Percentiles rank a stretch among this genome's conserved stretches.
Evolutionary conservation across 2,113 vertebrate species (phyloP).

Genomic region (Paradoxurus hermaphroditus): DNA sequence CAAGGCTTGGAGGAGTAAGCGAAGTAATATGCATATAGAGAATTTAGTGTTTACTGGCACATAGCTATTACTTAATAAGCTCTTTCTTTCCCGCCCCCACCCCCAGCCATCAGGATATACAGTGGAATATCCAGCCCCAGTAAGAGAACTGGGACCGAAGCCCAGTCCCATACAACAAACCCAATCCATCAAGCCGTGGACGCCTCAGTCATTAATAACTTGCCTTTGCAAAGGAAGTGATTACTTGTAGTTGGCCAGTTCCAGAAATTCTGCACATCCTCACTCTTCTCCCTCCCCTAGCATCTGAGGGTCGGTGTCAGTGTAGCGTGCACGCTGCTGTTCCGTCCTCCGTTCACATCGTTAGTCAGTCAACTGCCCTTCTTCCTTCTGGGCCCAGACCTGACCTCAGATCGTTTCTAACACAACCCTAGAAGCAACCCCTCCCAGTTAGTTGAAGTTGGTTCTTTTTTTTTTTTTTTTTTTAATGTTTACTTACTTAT

Average conservation of each 20-base stretch:
- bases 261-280: not conserved
- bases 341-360: not conserved
- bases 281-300: not conserved
- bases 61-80: not conserved
- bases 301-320: not conserved
- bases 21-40: not conserved
- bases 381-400: not conserved
- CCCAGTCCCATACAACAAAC: not conserved
- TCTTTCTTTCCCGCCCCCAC: not conserved
- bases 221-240: not conserved
- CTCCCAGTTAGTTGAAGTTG: not conserved
- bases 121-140: not conserved
- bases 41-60: not conserved
- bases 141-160: not conserved
- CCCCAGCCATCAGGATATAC: not conserved
- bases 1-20: not conserved
- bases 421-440: not conserved
- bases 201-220: not conserved
- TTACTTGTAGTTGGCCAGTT: not conserved
- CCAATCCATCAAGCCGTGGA: not conserved
- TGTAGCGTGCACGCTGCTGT: accelerated
- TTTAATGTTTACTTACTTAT: too few relatives aligned
- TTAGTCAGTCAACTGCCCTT: not conserved
- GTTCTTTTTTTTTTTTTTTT: not conserved
- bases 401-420: not conserved